Evolutionary conservation across 2,888 invertebrate genomes (phyloP), one percentile per base, ranked within the genome.

Genomic region (Volucella zonaria): DNA sequence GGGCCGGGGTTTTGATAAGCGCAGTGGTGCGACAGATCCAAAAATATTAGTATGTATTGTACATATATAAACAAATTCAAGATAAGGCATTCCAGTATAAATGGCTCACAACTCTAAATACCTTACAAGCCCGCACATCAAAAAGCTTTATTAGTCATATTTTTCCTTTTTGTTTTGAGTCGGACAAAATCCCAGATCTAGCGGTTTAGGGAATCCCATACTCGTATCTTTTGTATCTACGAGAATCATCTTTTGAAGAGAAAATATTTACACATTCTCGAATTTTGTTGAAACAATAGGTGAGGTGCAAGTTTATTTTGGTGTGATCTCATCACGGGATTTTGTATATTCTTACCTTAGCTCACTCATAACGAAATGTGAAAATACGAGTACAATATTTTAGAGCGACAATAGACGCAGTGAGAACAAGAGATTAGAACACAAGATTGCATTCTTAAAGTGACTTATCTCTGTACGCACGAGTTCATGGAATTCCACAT

Each of bases 401-500:
- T 12, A 40, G n/a, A 58, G 23, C 18, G 15, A 40, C 8, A 31
- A n/a, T n/a, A 40, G 11, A 67, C 42, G 52, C 31, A n/a, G 51
- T 49, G 45, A 51, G 18, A 43, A n/a, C 18, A 14, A 14, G 23
- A n/a, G 52, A 66, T 66, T 52, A 52, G 66, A 66, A 43, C 9
- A 18, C 9, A 18, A 56, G 31, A 38, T 12, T 54, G 56, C 40
- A 47, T 64, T 56, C 43, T 54, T 23, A 23, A 23, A 64, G 47
- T 38, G 45, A n/a, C 49, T 74, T 70, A 47, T 70, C 74, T 62
- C 10, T 1, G 18, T 8, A 31, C 43, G 43, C 40, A 54, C 12
- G 62, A 54, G 77, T 40, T 77, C 77, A 77, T 62, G 68, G 61
- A 42, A 68, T 52, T 62, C 68, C 68, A 70, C 77, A 77, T 77